Evolutionary conservation across 2,113 vertebrate species (phyloP), one percentile per base, ranked within the genome.

Genomic region (Bucco capensis): DNA sequence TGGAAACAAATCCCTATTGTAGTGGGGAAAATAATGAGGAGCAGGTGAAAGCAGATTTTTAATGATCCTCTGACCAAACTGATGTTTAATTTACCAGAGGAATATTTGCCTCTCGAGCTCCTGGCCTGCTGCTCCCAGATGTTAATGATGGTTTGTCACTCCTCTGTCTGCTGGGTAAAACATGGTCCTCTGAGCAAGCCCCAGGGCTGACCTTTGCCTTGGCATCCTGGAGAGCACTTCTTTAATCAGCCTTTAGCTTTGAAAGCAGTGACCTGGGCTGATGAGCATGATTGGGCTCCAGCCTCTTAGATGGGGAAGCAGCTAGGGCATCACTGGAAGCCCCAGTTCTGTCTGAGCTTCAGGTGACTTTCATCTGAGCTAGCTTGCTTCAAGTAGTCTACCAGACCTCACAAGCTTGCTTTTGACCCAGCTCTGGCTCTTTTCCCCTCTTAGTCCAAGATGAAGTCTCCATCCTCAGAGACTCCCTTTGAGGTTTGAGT

Each of bases 41-140:
- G 89, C 92, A 94, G 90, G 89, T 94, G 96, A 96, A 96, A 95
- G 90, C 86, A 70, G 3, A 66, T 93, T 89, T 82, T 79, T 96
- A 94, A 85, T 77, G 81, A 77, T 72, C 71, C 16, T 25, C 66
- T 79, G 83, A 40, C 74, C 81, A 94, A 85, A 58, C 25, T 66
- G 86, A 76, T 94, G 6, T 56, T 93, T 86, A 75, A 90, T 94
- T 94, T 82, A 31, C 78, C 53, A 21, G 0, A 24, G 57, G 49
- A 60, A 42, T 11, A 38, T 22, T 67, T 88, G 71, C 77, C 74
- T 65, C 67, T 57, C 35, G 22, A 9, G 33, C 56, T 51, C 88
- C 73, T 83, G 1, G 0, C 51, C 50, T 9, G 12, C 24, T 42
- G 19, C 78, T 80, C 82, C 82, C 80, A 90, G 70, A 78, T 75